Conservation (phyloP, 2,113 vertebrate species). For the Lynx canadensis region DNA sequence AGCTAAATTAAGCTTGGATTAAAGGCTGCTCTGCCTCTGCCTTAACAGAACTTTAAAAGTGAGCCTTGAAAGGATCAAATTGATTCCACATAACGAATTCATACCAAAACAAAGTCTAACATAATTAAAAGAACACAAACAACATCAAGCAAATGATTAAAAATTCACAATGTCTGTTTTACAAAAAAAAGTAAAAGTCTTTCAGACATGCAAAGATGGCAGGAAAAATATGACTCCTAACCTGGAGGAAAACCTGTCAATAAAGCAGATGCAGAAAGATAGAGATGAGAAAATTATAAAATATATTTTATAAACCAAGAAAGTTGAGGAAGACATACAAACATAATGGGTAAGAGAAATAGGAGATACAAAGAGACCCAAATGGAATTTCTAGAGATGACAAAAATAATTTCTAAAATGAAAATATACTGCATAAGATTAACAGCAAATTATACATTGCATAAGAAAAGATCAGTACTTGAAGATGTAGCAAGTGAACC, state of each 20-base stretch:
- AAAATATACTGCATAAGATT: not conserved
- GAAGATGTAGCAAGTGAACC: not conserved
- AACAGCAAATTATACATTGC: not conserved
- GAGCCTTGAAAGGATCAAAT: not conserved
- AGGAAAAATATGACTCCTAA: not conserved
- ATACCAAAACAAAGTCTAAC: not conserved
- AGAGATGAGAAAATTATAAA: not conserved
- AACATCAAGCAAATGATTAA: constrained; percentile 8
- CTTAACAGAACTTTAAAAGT: not conserved
- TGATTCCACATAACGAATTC: not conserved
- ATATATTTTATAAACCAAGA: not conserved
- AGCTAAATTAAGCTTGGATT: not conserved
- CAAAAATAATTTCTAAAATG: not conserved
- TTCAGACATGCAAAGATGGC: not conserved
- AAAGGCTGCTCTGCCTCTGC: not conserved
- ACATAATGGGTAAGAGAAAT: not conserved
- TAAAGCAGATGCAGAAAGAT: not conserved
- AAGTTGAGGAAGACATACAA: not conserved
- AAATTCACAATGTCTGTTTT: not conserved
- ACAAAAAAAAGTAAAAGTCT: not conserved
- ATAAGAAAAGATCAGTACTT: not conserved
- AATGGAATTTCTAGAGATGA: not conserved
- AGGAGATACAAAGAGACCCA: not conserved
- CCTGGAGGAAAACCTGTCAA: constrained; percentile 10
- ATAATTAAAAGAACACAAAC: not conserved